Evolutionary conservation across 1,140 invertebrate species (phyloP).

Genomic region (Cotesia glomerata): DNA sequence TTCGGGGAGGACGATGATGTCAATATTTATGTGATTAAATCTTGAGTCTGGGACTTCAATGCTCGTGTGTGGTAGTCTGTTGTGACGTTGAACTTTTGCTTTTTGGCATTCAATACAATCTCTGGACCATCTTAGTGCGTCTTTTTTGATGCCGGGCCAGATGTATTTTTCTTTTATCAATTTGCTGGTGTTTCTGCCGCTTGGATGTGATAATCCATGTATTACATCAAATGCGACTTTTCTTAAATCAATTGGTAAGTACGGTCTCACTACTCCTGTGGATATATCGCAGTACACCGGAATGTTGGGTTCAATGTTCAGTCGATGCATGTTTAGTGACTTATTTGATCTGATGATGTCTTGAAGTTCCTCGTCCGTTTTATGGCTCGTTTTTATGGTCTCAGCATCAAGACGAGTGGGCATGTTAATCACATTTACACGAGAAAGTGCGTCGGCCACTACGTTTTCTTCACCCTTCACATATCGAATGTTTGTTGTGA

Average conservation of each 20-base stretch:
- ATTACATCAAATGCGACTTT: slow-evolving; percentile 33
- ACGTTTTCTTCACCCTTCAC: slow-evolving; percentile 51
- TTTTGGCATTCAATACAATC: slow-evolving; percentile 25
- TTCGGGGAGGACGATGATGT: slow-evolving; percentile 15
- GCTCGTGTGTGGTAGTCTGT: neutral
- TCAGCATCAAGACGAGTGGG: slow-evolving; percentile 4
- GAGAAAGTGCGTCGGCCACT: slow-evolving; percentile 47
- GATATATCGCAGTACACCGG: slow-evolving; percentile 34
- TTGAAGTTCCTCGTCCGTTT: neutral
- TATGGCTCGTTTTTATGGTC: neutral
- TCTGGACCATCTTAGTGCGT: neutral
- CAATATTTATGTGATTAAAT: slow-evolving; percentile 38
- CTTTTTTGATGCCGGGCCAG: slow-evolving; percentile 37
- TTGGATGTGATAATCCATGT: slow-evolving; percentile 39
- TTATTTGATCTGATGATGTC: neutral
- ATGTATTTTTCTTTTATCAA: slow-evolving; percentile 33
- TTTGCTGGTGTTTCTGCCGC: slow-evolving; percentile 27
- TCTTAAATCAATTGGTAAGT: slow-evolving; percentile 33
- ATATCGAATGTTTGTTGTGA: slow-evolving; percentile 49
- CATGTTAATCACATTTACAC: slow-evolving; percentile 36
- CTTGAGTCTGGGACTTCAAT: neutral
- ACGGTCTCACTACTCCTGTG: slow-evolving; percentile 37
- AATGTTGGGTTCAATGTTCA: slow-evolving; percentile 5
- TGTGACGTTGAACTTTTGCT: slow-evolving; percentile 13
- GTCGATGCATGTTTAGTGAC: slow-evolving; percentile 34